phyloP scores from a whole-genome alignment of 2,797 vertebrate species.

The Benthosema pterotum region DNA sequence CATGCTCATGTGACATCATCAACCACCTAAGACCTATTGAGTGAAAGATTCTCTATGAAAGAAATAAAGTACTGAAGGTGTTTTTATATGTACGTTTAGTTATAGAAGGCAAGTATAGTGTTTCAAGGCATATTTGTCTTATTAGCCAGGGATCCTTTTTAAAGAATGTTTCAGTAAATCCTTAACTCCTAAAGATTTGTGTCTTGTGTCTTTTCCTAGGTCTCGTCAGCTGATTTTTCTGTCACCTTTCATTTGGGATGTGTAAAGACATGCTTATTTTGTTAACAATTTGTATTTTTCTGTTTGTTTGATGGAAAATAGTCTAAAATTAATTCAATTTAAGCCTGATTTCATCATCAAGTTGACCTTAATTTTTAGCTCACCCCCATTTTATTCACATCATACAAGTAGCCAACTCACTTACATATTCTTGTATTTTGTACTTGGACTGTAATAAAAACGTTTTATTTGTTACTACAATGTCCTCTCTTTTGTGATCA shows the following conservation, averaged over 20 bases:
- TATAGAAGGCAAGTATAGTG: too few species aligned
- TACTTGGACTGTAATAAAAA: conserved; percentile 53
- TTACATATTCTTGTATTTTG: conserved; percentile 22
- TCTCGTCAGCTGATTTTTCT: conserved; percentile 80
- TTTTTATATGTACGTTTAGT: too few species aligned
- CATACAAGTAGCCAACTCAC: neutral
- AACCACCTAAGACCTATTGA: too few species aligned
- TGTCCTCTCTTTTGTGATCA: conserved; percentile 4
- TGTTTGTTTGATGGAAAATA: conserved; percentile 19
- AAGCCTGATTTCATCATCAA: too few species aligned
- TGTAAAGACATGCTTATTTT: conserved; percentile 16
- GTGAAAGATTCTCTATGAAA: too few species aligned
- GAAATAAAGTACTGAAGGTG: too few species aligned
- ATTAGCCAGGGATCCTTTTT: too few species aligned
- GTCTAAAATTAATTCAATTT: neutral
- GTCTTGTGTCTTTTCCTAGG: conserved; percentile 65
- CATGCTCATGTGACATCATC: too few species aligned
- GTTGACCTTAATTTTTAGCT: too few species aligned
- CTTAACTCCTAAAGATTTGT: neutral
- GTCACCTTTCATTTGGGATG: conserved; percentile 22
- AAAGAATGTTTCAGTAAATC: too few species aligned
- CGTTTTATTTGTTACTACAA: conserved; percentile 43
- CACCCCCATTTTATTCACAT: neutral
- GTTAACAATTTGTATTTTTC: conserved; percentile 43
- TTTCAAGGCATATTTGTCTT: too few species aligned